Evolutionary conservation across 2,113 vertebrate genomes (phyloP).

Genomic region (Mellivora capensis): DNA sequence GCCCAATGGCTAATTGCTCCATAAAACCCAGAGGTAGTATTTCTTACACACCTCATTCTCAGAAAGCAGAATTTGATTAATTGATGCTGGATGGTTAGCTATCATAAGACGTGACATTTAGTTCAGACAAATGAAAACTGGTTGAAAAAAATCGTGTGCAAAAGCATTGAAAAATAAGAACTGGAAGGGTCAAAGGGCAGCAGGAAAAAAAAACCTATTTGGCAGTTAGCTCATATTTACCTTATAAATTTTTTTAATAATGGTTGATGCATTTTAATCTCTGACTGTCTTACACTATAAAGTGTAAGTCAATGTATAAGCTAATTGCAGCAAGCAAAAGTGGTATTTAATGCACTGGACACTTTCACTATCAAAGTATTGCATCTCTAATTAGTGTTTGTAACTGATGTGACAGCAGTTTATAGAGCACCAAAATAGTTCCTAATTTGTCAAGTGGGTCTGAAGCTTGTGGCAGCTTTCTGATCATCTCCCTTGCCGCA

Average conservation of each 20-base stretch:
- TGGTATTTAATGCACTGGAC: constrained; percentile 91
- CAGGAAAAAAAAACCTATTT: constrained; percentile 81
- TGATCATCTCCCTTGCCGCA: constrained; percentile 88
- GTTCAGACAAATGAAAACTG: constrained; percentile 55
- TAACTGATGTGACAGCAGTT: constrained; percentile 90
- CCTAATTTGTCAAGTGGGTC: constrained; percentile 87
- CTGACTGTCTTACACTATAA: constrained; percentile 83
- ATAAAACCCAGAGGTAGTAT: constrained; percentile 32
- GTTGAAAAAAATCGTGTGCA: constrained; percentile 26
- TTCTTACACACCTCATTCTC: constrained; percentile 21
- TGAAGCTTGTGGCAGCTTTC: constrained; percentile 86
- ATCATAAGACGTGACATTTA: constrained; percentile 40
- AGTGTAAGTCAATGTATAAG: constrained; percentile 91
- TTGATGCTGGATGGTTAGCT: constrained; percentile 21
- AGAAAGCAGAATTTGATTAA: constrained; percentile 39
- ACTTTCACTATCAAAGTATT: constrained; percentile 86
- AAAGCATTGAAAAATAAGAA: constrained; percentile 58
- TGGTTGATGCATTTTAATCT: constrained; percentile 85
- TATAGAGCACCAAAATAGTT: constrained; percentile 85
- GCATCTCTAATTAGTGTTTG: constrained; percentile 94
- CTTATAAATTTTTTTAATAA: constrained; percentile 90
- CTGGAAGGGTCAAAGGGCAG: constrained; percentile 73
- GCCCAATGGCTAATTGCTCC: constrained; percentile 8
- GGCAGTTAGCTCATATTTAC: constrained; percentile 82
- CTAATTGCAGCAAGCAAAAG: constrained; percentile 95